phyloP scores from a whole-genome alignment of 2,797 vertebrate genomes.

The Neosilurus hyrtlii region DNA sequence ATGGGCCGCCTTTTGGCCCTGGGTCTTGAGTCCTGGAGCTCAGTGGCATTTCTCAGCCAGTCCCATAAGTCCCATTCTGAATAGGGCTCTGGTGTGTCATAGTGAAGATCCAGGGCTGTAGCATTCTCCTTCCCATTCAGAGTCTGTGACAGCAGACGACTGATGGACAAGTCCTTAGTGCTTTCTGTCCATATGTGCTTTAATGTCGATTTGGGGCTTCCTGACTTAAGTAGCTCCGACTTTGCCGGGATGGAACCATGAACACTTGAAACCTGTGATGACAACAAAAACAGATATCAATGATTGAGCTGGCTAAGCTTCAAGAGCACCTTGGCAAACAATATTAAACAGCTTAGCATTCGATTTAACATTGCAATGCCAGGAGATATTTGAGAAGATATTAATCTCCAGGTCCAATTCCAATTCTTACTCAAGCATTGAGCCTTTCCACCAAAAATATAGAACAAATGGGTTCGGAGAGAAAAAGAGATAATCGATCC shows the following conservation, averaged over 20 bases:
- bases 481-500: conserved; percentile 57
- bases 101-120: conserved; percentile 93
- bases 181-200: conserved; percentile 98
- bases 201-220: conserved; percentile 89
- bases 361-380: conserved; percentile 21
- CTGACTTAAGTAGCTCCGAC: conserved; percentile 88
- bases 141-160: conserved; percentile 95
- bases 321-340: conserved; percentile 25
- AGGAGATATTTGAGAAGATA: conserved; percentile 48
- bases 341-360: conserved; percentile 39
- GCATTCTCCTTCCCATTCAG: conserved; percentile 91
- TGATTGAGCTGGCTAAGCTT: conserved; percentile 38
- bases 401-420: conserved; percentile 56
- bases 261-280: conserved; percentile 81
- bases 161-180: conserved; percentile 97
- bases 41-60: conserved; percentile 97
- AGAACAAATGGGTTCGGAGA: conserved; percentile 55
- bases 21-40: conserved; percentile 89
- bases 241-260: conserved; percentile 85
- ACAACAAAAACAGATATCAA: conserved; percentile 57
- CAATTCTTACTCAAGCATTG: conserved; percentile 44
- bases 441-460: conserved; percentile 53
- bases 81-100: conserved; percentile 95
- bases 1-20: conserved; percentile 94
- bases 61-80: conserved; percentile 99